Evolutionary conservation across 2,797 vertebrate species (phyloP).

Genomic region (Acridotheres tristis): DNA sequence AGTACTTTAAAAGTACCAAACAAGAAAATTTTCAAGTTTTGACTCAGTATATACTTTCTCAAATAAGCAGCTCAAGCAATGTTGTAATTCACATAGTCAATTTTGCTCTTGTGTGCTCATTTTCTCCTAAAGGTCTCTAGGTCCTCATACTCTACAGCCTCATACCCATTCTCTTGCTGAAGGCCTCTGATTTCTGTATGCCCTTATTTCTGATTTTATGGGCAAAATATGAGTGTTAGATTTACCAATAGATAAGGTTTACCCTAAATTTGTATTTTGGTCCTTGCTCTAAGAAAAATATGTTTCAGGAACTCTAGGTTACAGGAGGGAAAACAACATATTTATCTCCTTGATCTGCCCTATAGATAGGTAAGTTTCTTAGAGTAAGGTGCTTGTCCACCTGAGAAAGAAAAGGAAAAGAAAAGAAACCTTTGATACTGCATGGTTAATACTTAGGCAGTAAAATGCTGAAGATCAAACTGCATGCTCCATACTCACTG

Average conservation of each 20-base stretch:
- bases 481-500: neutral
- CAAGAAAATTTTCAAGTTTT: neutral
- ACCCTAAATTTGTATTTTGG: neutral
- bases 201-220: neutral
- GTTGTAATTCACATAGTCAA: neutral
- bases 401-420: neutral
- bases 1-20: neutral
- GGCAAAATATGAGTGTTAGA: neutral
- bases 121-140: neutral
- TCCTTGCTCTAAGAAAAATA: neutral
- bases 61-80: neutral
- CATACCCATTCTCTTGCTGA: neutral
- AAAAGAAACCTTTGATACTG: neutral
- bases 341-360: neutral
- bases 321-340: neutral
- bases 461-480: neutral
- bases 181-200: neutral
- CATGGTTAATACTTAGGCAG: neutral
- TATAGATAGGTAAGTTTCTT: neutral
- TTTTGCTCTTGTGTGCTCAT: neutral
- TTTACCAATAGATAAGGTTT: neutral
- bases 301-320: neutral
- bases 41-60: neutral
- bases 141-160: neutral
- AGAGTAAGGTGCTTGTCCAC: neutral